A percentile compares a stretch with the other conserved stretches of the same genome.
Conservation (phyloP, 1,140 invertebrate genomes). For the Lerema accius region DNA sequence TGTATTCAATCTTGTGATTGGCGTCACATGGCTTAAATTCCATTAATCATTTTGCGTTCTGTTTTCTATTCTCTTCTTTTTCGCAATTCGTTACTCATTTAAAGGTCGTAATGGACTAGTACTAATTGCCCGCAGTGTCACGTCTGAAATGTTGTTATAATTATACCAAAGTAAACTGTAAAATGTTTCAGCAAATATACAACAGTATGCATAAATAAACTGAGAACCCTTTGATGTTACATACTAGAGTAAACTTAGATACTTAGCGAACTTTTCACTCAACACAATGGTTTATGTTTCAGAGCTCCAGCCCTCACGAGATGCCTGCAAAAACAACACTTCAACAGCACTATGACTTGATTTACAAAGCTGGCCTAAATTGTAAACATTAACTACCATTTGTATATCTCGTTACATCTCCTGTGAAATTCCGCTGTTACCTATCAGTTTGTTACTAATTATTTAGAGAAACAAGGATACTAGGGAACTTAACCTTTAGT, state of each 20-base stretch:
- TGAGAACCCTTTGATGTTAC: slow-evolving; percentile 44
- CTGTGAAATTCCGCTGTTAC: slow-evolving; percentile 54
- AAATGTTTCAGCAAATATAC: not conserved
- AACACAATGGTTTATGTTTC: slow-evolving; percentile 55
- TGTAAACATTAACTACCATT: slow-evolving; percentile 52
- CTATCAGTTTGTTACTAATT: slow-evolving; percentile 53
- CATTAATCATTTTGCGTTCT: too few relatives aligned
- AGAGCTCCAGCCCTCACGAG: slow-evolving; percentile 75
- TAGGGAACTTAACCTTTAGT: slow-evolving; percentile 25
- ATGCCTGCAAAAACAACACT: slow-evolving; percentile 69
- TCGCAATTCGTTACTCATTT: too few relatives aligned
- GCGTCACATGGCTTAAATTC: not conserved
- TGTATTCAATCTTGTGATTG: not conserved
- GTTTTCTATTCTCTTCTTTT: too few relatives aligned
- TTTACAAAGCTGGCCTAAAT: slow-evolving; percentile 46
- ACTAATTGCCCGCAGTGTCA: too few relatives aligned
- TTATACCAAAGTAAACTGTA: not conserved
- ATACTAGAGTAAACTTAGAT: not conserved
- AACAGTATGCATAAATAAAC: slow-evolving; percentile 32
- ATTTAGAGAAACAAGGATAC: slow-evolving; percentile 39
- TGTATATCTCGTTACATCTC: slow-evolving; percentile 61
- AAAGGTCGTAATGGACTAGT: too few relatives aligned
- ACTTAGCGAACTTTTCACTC: slow-evolving; percentile 36
- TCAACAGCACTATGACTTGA: slow-evolving; percentile 78
- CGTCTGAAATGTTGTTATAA: too few relatives aligned